phyloP scores from a whole-genome alignment of 2,888 invertebrate genomes.

The Drosophila eohydei region DNA sequence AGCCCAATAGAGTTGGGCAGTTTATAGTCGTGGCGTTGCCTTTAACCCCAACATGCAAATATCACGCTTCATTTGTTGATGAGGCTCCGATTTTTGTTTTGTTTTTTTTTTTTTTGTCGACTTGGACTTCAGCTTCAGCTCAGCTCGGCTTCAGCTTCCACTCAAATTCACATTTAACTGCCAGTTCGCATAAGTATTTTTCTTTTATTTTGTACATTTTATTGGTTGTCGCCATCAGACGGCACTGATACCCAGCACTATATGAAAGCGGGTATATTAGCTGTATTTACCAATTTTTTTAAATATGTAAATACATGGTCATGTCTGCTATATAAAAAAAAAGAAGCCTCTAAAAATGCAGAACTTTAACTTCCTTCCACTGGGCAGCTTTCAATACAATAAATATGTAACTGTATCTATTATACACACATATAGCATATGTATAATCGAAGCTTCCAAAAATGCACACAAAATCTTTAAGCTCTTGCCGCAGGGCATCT shows the following conservation, averaged over 20 bases:
- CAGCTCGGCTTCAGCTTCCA: constrained; percentile 26
- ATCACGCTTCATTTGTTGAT: constrained; percentile 59
- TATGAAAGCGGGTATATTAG: background rate
- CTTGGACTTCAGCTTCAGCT: constrained; percentile 15
- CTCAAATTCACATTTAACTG: constrained; percentile 62
- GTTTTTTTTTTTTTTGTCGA: background rate
- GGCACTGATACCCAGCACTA: constrained; percentile 20
- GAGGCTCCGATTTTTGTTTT: constrained; percentile 11
- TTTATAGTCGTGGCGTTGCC: constrained; percentile 55
- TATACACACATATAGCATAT: no score
- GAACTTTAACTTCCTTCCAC: no score
- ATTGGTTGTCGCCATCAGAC: constrained; percentile 63
- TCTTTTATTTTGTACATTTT: constrained; percentile 50
- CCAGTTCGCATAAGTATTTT: constrained; percentile 50
- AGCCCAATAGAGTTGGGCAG: constrained; percentile 30
- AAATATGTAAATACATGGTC: no score
- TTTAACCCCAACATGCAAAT: constrained; percentile 70
- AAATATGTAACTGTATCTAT: no score
- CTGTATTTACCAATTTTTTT: background rate
- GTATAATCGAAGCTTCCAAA: no score
- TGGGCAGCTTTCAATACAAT: no score
- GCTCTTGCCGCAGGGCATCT: constrained; percentile 35
- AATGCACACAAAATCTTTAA: background rate
- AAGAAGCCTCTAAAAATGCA: no score
- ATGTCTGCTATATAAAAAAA: no score